Base-by-base conservation (phyloP, 2,888 invertebrate genomes). In the Meiosimyza platycephala region DNA sequence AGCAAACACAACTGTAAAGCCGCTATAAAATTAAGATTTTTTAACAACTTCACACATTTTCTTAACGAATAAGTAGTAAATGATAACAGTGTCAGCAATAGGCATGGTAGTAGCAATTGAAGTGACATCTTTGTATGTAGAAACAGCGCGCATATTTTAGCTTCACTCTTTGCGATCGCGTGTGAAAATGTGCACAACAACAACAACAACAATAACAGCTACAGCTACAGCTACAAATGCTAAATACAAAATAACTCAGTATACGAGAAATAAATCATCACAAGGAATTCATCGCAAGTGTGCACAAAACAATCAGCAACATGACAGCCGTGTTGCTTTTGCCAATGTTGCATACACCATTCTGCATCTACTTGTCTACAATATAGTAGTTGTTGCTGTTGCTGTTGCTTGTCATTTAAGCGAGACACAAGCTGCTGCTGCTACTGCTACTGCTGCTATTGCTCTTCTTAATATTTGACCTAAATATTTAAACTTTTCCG, bases 401-500 rank as follows among this genome's bases (percentile, higher is more conserved):
- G 47, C 18, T 18, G 51, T 51, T 51, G 51, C 22, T 40, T 40
- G 40, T 6, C 40, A 40, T 40, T 40, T 40, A 9, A 3, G 40
- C 40, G 40, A 40, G 40, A 40, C 40, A 40, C 40, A 40, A 47
- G 48, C 47, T 12, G 64, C 48, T 50, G 40, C 11, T 47, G 28
- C 28, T n/a, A n/a, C n/a, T 50, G 9, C 13, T 50, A 2, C 28
- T 28, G 13, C 33, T 64, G 22, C 22, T 64, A n/a, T 22, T 33
- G 54, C 55, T 67, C 51, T 65, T 71, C 40, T 16, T 15, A 65
- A 60, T 66, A 66, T 72, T 66, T 64, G 48, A 66, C 66, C 66
- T 51, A 60, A 72, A 65, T 72, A 66, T 52, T 66, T 65, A 48
- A 66, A 59, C 72, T 72, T 52, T 72, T 66, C 52, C 66, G 51